Evolutionary conservation across 2,888 invertebrate genomes (phyloP), one percentile per base, ranked within the genome.

Genomic region (Myopa tessellatipennis): DNA sequence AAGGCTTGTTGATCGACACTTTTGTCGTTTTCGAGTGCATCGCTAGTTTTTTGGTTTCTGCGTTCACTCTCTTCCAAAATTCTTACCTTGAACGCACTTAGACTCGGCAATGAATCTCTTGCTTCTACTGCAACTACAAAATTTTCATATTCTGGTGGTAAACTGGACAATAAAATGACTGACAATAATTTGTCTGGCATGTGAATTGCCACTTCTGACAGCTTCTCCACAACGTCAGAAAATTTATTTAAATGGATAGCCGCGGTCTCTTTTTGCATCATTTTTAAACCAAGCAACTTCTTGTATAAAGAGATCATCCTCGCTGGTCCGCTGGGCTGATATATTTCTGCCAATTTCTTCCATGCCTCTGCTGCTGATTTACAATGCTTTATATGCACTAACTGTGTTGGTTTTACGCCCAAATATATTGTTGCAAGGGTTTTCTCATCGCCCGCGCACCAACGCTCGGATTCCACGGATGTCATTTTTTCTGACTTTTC

Each of bases 111-210:
- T 26, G 26, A 26, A 26, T 26, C 26, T 26, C 26, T 26, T 26
- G 26, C 26, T 26, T 26, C 26, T 26, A 26, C 26, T 26, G 26
- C 26, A 26, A 26, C 26, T 26, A 26, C 26, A 26, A 26, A 26
- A 26, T 26, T 26, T 26, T 26, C 26, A 26, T 26, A 26, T 77
- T 74, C 70, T 79, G 74, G 55, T n/a, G 72, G 69, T 34, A 79
- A 52, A 61, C 78, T 80, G 3, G 77, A 80, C 7, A 81, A 70
- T n/a, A 81, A 77, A 38, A 80, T 75, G 26, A 81, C 77, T 3
- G 71, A 52, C 26, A 80, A 40, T 4, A 81, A 67, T 75, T 79
- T 78, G 6, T 77, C 76, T 10, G 68, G 60, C 4, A 77, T n/a
- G 4, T 10, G 7, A 5, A 79, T 63, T 3, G 52, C 61, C 4